phyloP scores from a whole-genome alignment of 1,140 invertebrate species.

The Trachymyrmex septentrionalis region DNA sequence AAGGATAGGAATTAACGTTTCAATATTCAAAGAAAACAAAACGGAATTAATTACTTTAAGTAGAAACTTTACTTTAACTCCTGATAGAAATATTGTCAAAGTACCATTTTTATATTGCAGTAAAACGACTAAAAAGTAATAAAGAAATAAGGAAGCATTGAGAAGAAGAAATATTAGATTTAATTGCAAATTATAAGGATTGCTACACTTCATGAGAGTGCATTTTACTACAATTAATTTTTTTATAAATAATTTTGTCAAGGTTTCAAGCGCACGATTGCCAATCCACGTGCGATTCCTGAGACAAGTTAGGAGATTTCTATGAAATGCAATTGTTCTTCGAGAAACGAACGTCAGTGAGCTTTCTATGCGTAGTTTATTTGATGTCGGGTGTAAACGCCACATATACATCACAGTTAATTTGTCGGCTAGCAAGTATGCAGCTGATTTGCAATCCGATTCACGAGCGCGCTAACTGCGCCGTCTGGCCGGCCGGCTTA shows the following conservation, averaged over 20 bases:
- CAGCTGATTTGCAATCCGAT: constrained; percentile 73
- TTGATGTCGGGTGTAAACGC: not conserved
- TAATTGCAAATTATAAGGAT: not conserved
- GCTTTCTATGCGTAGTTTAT: constrained; percentile 9
- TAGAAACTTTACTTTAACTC: not conserved
- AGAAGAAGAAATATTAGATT: constrained; percentile 10
- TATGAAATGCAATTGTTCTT: constrained; percentile 12
- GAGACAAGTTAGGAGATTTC: not conserved
- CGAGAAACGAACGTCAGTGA: not conserved
- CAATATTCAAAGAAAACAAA: not conserved
- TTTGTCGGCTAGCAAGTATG: constrained; percentile 63
- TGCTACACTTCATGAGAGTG: not conserved
- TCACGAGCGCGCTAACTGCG: constrained; percentile 25
- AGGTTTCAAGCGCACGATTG: not conserved
- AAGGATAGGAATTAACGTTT: not conserved
- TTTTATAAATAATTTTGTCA: not conserved
- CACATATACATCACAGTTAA: constrained; percentile 60
- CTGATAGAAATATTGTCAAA: not conserved
- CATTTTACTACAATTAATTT: not conserved
- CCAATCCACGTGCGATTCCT: not conserved
- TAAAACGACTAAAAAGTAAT: not conserved
- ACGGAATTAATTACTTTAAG: not conserved
- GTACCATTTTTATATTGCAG: not conserved
- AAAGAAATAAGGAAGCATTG: not conserved
- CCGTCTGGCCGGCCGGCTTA: constrained; percentile 35